Evolutionary conservation across 2,797 vertebrate genomes (phyloP).

Genomic region (Tauraco hartlaubi): DNA sequence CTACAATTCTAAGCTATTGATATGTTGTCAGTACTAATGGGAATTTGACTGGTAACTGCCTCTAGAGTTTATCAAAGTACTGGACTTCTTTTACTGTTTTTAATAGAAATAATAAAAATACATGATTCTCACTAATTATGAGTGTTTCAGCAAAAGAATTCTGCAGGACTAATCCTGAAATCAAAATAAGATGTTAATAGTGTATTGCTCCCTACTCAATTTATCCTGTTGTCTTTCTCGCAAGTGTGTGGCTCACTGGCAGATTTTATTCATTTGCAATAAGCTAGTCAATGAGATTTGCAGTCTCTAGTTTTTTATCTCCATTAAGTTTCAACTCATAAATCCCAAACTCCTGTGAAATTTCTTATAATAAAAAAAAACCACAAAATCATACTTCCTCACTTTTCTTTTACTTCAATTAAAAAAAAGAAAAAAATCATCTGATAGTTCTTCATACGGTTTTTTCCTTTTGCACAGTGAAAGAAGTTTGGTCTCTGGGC

Average conservation of each 20-base stretch:
- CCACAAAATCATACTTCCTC: fast-evolving
- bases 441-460: background rate
- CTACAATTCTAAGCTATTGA: background rate
- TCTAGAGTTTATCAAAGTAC: background rate
- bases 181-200: background rate
- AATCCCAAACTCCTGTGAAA: background rate
- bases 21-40: background rate
- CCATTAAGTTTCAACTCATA: background rate
- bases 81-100: background rate
- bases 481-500: background rate
- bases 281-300: too few species aligned
- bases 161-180: background rate
- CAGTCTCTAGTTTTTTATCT: background rate
- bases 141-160: background rate
- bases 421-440: too few species aligned
- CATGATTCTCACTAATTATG: background rate
- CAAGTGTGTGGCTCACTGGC: background rate
- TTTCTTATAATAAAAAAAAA: background rate
- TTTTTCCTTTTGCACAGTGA: background rate
- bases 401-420: background rate
- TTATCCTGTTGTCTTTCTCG: background rate
- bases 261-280: background rate
- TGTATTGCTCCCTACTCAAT: background rate
- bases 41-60: background rate
- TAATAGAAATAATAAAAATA: background rate